phyloP scores from a whole-genome alignment of 1,140 invertebrate genomes.

The Hyphantria cunea region DNA sequence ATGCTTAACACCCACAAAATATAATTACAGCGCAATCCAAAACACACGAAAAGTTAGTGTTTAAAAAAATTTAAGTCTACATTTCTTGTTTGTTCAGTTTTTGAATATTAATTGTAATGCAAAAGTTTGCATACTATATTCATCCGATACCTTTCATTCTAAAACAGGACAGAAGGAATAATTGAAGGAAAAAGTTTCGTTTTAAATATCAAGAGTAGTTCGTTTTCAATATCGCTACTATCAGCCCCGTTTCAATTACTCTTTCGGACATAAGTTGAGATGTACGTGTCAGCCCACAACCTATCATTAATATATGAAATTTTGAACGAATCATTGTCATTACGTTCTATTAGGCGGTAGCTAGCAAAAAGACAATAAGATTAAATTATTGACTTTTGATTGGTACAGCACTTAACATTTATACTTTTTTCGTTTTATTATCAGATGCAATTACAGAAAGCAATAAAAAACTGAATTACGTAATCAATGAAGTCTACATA shows the following conservation, averaged over 20 bases:
- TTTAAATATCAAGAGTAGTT: not conserved
- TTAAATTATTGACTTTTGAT: constrained; percentile 44
- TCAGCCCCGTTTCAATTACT: constrained; percentile 32
- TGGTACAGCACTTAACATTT: constrained; percentile 36
- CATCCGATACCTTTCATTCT: no score
- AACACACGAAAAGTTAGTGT: no score
- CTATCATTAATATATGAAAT: constrained; percentile 48
- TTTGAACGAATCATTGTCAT: constrained; percentile 60
- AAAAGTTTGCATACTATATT: not conserved
- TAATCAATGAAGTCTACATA: no score
- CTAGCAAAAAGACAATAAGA: constrained; percentile 46
- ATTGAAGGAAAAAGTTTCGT: no score
- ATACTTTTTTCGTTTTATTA: constrained; percentile 33
- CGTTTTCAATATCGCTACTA: not conserved
- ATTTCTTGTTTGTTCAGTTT: no score
- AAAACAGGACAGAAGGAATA: no score
- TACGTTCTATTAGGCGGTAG: constrained; percentile 46
- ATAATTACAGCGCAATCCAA: no score
- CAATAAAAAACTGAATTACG: not conserved
- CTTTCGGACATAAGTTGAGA: constrained; percentile 16
- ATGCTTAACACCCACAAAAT: no score
- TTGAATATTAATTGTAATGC: constrained; percentile 19
- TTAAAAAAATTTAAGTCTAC: no score
- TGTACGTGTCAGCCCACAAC: constrained; percentile 26
- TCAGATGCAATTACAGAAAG: constrained; percentile 14